Conservation (phyloP, 2,888 invertebrate genomes). For the Portevinia maculata region DNA sequence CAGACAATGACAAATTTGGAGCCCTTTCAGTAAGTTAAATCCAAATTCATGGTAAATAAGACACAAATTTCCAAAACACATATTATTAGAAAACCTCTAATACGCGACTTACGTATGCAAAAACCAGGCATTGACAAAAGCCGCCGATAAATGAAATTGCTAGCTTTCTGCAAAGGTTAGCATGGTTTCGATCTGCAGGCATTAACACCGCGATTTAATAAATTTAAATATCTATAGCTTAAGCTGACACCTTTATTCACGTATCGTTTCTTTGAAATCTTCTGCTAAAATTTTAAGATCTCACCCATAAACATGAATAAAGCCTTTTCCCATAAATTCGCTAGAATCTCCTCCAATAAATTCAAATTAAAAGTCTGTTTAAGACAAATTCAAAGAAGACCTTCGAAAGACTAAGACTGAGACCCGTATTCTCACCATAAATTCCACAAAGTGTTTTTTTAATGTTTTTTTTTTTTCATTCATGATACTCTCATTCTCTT, state of each 20-base stretch:
- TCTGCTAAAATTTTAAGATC: background rate
- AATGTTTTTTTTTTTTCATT: slow-evolving; percentile 6
- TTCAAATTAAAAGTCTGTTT: slow-evolving; percentile 44
- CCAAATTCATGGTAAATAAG: too few species aligned
- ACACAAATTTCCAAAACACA: too few species aligned
- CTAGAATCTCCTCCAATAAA: slow-evolving; percentile 28
- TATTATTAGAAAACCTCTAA: too few species aligned
- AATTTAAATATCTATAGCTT: background rate
- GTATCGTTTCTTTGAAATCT: slow-evolving; percentile 25
- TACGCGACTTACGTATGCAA: too few species aligned
- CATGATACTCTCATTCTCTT: background rate
- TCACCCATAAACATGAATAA: slow-evolving; percentile 26
- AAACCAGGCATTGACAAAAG: too few species aligned
- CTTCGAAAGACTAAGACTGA: background rate
- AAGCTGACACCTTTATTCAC: slow-evolving; percentile 8
- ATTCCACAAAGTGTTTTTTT: slow-evolving; percentile 50
- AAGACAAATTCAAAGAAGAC: background rate
- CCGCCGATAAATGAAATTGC: too few species aligned
- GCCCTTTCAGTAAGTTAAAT: too few species aligned
- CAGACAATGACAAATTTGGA: too few species aligned
- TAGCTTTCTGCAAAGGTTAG: too few species aligned
- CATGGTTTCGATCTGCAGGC: too few species aligned
- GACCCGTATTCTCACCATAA: slow-evolving; percentile 47
- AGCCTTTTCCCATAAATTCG: slow-evolving; percentile 40
- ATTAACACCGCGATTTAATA: background rate